Percentiles rank a stretch among this genome's conserved stretches.
These are phyloP conservation scores for Heliconius hermathena DNA, from an alignment of 1,140 invertebrate genomes.

Conservation along the genomic window DNA sequence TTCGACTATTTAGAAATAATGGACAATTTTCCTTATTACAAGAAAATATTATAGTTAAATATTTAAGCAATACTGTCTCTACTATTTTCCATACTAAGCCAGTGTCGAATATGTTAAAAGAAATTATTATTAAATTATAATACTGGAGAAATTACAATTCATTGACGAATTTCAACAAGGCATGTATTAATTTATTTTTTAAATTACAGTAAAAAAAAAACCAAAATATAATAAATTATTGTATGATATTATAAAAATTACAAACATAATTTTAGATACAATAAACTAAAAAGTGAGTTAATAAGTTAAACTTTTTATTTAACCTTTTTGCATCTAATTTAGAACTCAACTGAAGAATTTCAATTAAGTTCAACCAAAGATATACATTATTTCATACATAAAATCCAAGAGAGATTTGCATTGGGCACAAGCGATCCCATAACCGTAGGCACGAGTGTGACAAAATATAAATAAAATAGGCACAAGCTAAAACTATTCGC, in stretches of 20 bases:
- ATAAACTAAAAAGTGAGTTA: not conserved
- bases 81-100: not conserved
- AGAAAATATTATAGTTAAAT: not conserved
- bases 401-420: not conserved
- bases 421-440: constrained; percentile 8
- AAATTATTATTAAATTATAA: not conserved
- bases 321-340: not conserved
- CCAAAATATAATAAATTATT: not conserved
- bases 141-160: not conserved
- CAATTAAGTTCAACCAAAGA: not conserved
- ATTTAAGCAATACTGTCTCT: not conserved
- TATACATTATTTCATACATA: not conserved
- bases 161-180: not conserved
- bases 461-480: constrained; percentile 16
- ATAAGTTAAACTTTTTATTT: not conserved
- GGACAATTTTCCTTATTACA: not conserved
- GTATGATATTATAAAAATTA: too few species aligned
- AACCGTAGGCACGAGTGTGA: constrained; percentile 23
- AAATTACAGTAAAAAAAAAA: not conserved
- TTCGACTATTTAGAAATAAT: not conserved
- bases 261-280: too few species aligned
- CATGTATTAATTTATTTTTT: not conserved
- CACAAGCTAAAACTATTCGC: not conserved
- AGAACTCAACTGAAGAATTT: not conserved
- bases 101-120: not conserved